Evolutionary conservation across 2,113 vertebrate species (phyloP).

Genomic region (Cettia cetti): DNA sequence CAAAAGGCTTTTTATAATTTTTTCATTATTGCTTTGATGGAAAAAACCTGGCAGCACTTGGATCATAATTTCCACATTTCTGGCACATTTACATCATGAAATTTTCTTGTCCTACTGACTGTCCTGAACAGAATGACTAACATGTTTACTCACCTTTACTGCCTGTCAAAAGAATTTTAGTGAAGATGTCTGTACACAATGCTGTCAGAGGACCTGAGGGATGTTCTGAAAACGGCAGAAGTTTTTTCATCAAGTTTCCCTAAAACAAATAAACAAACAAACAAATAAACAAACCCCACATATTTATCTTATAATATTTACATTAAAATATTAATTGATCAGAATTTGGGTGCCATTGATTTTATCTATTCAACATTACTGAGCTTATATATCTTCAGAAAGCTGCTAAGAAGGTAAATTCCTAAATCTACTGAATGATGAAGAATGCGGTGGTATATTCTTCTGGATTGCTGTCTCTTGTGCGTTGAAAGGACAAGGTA

Average conservation of each 20-base stretch:
- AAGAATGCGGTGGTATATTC: neutral
- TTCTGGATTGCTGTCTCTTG: neutral
- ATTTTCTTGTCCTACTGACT: neutral
- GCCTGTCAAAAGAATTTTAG: conserved; percentile 59
- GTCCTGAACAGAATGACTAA: neutral
- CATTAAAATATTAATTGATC: neutral
- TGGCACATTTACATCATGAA: neutral
- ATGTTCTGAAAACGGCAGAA: conserved; percentile 68
- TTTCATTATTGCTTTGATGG: neutral
- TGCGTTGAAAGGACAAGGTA: neutral
- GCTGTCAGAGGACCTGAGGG: conserved; percentile 67
- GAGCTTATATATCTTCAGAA: neutral
- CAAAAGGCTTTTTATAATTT: neutral
- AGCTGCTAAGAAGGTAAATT: neutral
- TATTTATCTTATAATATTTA: neutral
- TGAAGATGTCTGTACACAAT: conserved; percentile 46
- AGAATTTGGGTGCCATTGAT: neutral
- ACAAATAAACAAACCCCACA: neutral
- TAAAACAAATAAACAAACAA: conserved; percentile 21
- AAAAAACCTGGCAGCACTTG: neutral
- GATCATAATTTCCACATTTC: neutral
- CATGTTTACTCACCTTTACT: conserved; percentile 61
- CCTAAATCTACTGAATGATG: neutral
- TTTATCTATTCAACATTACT: neutral
- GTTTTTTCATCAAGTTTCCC: conserved; percentile 69